Conservation (phyloP, 2,797 vertebrate species). For the Valencia hispanica region DNA sequence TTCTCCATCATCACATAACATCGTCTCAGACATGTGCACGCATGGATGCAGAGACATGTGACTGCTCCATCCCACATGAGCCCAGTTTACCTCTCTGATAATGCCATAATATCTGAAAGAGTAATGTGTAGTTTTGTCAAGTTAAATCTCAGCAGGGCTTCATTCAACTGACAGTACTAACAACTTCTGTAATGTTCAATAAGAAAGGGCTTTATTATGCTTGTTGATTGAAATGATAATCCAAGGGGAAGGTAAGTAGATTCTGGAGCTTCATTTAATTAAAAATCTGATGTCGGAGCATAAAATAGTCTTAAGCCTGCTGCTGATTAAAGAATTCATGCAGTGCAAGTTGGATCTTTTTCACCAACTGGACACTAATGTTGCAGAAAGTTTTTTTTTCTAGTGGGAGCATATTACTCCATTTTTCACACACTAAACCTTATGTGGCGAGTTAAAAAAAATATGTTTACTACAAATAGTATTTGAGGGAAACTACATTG, state of each 20-base stretch:
- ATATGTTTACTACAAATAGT: no score
- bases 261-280: neutral
- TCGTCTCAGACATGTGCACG: constrained; percentile 1
- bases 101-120: neutral
- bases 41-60: constrained; percentile 13
- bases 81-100: neutral
- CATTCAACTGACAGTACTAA: neutral
- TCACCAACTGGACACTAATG: neutral
- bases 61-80: constrained; percentile 21
- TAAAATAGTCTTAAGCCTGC: neutral
- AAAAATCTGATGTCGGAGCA: neutral
- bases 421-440: neutral
- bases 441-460: no score
- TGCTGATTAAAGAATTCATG: neutral
- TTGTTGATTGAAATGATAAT: neutral
- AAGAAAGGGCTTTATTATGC: neutral
- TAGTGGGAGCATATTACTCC: neutral
- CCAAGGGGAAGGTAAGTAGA: neutral
- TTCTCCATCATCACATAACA: constrained; percentile 28
- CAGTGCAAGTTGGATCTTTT: neutral
- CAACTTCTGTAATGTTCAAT: neutral
- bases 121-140: neutral
- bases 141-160: neutral
- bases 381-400: neutral
- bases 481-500: no score